phyloP scores from a whole-genome alignment of 1,140 invertebrate genomes.

The Ericerus pela region DNA sequence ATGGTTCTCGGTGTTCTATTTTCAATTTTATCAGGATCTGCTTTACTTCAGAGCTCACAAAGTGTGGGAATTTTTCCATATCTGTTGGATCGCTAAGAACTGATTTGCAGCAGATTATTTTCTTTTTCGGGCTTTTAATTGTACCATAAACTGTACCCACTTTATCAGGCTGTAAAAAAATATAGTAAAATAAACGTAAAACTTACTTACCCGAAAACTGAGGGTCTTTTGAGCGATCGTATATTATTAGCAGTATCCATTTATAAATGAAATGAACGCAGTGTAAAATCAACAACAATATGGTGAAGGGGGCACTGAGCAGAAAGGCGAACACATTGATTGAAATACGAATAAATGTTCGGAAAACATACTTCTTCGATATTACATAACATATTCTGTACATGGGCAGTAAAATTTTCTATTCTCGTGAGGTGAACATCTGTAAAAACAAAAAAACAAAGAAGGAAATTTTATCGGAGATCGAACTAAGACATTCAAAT shows the following conservation, averaged over 20 bases:
- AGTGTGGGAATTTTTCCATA: background rate
- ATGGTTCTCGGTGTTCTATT: too few species aligned
- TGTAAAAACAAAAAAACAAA: background rate
- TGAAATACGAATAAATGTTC: background rate
- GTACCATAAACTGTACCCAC: background rate
- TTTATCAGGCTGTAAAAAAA: background rate
- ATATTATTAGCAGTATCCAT: background rate
- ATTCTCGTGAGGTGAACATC: background rate
- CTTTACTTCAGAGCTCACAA: background rate
- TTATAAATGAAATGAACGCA: constrained; percentile 1
- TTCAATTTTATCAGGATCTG: background rate
- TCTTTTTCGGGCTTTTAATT: background rate
- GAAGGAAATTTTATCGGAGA: too few species aligned
- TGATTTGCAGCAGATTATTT: background rate
- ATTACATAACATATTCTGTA: constrained; percentile 6
- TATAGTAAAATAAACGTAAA: too few species aligned
- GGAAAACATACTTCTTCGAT: background rate
- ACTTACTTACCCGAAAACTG: constrained; percentile 1
- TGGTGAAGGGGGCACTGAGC: background rate
- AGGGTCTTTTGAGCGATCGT: background rate
- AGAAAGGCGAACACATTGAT: background rate
- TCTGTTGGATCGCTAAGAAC: background rate
- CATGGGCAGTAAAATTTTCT: constrained; percentile 4
- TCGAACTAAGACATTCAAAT: too few species aligned
- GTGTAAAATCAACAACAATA: background rate